Base-by-base conservation (phyloP, 2,888 invertebrate species). In the Noctua pronuba region DNA sequence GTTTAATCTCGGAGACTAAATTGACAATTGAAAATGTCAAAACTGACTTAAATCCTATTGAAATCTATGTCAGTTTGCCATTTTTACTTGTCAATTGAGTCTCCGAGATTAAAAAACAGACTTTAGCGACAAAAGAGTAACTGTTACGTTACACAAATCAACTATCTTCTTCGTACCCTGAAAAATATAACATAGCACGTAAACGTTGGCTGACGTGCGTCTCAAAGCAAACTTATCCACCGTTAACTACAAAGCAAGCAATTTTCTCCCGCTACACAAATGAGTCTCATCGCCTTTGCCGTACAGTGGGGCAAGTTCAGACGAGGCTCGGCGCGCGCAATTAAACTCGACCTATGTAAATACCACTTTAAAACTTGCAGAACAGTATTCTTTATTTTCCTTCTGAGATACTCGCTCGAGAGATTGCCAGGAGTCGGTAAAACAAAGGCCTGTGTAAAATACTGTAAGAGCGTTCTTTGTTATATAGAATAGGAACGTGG, bases 261-360 rank as follows among this genome's bases (percentile, higher is more conserved):
- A 85, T 82, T 82, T 73, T 66, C 70, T 41, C 31, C 38, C 41
- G 21, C 65, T 41, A 64, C 62, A 68, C 31, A 68, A 82, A 80
- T 46, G 81, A 75, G 82, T 64, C 58, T 58, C 85, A 44, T 62
- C 38, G 58, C 41, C 67, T 75, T 69, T 67, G 70, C 66, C 28
- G 62, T 31, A 24, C 82, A 69, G 31, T 28, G 31, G 38, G 55
- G 46, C 28, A 76, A 82, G 82, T 78, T 78, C 52, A n/a, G 60
- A 31, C 66, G 60, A 82, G 35, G 41, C 41, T 60, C 81, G n/a
- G 65, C 46, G 64, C 38, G 65, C 46, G 60, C 68, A 82, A 85
- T 83, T 82, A 86, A 82, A 82, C 64, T 82, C 72, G 77, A 86
- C 72, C 86, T 69, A 69, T 86, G 77, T 77, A 83, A 76, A 86